These are phyloP conservation scores for Acrocyrtus sp. DNA, from an alignment of 2,888 invertebrate species.

Conservation along the genomic window DNA sequence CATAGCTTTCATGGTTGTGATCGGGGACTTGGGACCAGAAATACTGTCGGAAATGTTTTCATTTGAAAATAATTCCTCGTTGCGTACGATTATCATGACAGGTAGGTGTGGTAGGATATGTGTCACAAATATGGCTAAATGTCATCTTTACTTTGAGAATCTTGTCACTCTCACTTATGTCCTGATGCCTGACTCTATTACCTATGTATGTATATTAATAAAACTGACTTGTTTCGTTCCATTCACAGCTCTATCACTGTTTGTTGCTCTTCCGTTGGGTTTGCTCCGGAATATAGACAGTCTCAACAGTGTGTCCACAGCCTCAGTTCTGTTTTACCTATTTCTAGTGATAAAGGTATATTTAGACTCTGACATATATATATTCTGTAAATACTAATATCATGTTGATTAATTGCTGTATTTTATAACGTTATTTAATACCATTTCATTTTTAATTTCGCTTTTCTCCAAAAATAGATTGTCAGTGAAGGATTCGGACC, in stretches of 20 bases:
- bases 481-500: slow-evolving; percentile 81
- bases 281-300: slow-evolving; percentile 90
- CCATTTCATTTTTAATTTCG: no score
- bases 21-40: slow-evolving; percentile 95
- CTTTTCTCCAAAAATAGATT: slow-evolving; percentile 70
- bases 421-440: no score
- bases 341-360: slow-evolving; percentile 86
- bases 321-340: slow-evolving; percentile 91
- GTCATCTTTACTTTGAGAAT: no score
- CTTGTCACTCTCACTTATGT: no score
- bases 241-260: slow-evolving; percentile 72
- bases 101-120: slow-evolving; percentile 68
- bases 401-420: not conserved
- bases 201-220: no score
- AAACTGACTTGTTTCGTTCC: no score
- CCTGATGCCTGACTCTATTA: no score
- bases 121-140: no score
- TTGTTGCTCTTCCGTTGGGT: slow-evolving; percentile 90
- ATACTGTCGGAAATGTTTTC: slow-evolving; percentile 84
- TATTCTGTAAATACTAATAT: not conserved
- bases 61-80: slow-evolving; percentile 75
- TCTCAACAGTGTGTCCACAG: slow-evolving; percentile 84
- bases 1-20: slow-evolving; percentile 97
- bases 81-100: slow-evolving; percentile 68
- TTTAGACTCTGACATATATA: not conserved